Base-by-base conservation (phyloP, 2,113 vertebrate genomes). In the Agelaius phoeniceus region DNA sequence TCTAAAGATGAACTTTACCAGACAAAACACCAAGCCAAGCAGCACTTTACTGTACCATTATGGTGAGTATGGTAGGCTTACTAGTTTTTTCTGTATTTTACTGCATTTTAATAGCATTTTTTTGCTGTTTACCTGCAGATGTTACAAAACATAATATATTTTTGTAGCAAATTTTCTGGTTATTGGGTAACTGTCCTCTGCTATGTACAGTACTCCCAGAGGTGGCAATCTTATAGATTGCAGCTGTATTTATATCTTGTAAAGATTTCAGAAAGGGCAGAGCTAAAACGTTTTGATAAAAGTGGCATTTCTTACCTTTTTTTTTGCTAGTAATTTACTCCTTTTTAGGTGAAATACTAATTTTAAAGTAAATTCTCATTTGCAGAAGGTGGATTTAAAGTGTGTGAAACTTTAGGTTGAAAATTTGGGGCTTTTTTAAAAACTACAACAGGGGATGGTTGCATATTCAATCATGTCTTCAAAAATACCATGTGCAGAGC, bases 161-260 rank as follows among this genome's bases (percentile, higher is more conserved):
- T 95, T 97, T 97, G 84, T 96, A 94, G 88, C 93, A 65, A 58
- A 87, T 89, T 91, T 94, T 83, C 93, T 96, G 91, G 93, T 97
- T 97, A 93, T 95, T 78, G 77, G 86, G 88, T 94, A 86, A 84
- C 95, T 93, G 54, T 92, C 94, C 72, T 95, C 95, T 97, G 90
- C 84, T 93, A 65, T 88, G 92, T 83, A 95, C 92, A 94, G 91
- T 95, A 83, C 92, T 97, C 83, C 65, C 89, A 93, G 84, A 93
- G 65, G 94, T 95, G 96, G 95, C 87, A 87, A 87, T 95, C 95
- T 96, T 82, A 97, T 91, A 96, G 91, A 96, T 85, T 96, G 88
- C 92, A 93, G 86, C 90, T 97, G 92, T 92, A 94, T 95, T 96
- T 96, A 89, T 95, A 89, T 90, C 90, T 95, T 96, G 93, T 97